Base-by-base conservation (phyloP, 1,140 invertebrate species). In the Drosophila tristis region DNA sequence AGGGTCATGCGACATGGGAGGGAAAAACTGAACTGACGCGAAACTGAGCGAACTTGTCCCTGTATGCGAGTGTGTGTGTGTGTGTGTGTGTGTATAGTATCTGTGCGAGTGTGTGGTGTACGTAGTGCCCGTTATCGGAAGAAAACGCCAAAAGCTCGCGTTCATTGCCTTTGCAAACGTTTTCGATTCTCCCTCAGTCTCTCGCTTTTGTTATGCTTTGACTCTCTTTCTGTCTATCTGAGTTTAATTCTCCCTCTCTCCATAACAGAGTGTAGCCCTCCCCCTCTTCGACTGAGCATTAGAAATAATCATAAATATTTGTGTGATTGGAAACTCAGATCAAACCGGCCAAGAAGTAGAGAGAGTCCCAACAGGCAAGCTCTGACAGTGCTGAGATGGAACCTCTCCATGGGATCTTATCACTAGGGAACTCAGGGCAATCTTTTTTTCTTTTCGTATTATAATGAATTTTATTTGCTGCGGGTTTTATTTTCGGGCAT, bases 1-100 rank as follows among this genome's bases (percentile, higher is more conserved):
- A 90, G 87, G 87, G 87, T 90, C 87, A 90, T 84, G 82, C 77
- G 87, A 90, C 86, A 90, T 90, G 80, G 86, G 86, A 86, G 86
- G 35, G 86, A 90, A 90, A 89, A 71, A 71, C 67, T 64, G 23
- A 60, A 87, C 66, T 84, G 71, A 78, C 85, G 79, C 76, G 73
- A 82, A 86, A 75, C 78, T 77, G 76, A 73, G 78, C 74, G 73
- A 81, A 75, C 55, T 59, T 48, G 47, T 44, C 31, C 59, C 20
- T 45, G n/a, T 35, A 23, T 55, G 35, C 26, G 26, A 29, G 54
- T 23, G 31, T 51, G 48, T 53, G 7, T 63, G 31, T 57, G 15
- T 61, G n/a, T n/a, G n/a, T n/a, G n/a, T n/a, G n/a, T n/a, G 67
- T 66, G 29, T 54, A 11, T 11, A 23, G 51, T 54, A 42, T 54